Conservation (phyloP, 2,113 vertebrate species). For the Takifugu bimaculatus region DNA sequence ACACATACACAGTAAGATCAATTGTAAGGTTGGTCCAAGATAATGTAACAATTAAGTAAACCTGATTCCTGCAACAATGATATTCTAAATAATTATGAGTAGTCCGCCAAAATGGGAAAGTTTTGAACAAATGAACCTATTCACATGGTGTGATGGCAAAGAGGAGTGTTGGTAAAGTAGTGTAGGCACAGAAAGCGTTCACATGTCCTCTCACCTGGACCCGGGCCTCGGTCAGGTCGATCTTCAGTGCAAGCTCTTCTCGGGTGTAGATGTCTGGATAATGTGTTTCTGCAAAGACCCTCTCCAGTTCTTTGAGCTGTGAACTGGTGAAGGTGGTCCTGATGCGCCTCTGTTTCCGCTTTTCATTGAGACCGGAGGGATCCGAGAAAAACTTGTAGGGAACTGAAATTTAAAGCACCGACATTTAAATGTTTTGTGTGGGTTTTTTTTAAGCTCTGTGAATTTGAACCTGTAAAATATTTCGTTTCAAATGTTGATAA, state of each 20-base stretch:
- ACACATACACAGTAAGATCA: no score
- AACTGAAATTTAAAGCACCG: constrained; percentile 60
- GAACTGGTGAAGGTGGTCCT: constrained; percentile 94
- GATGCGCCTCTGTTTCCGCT: constrained; percentile 92
- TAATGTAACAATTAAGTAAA: no score
- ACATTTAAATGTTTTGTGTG: not conserved
- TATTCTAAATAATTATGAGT: no score
- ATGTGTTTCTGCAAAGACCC: constrained; percentile 92
- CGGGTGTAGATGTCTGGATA: constrained; percentile 92
- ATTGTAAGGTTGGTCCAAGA: no score
- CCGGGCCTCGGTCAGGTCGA: constrained; percentile 91
- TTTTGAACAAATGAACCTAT: no score
- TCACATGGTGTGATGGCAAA: no score
- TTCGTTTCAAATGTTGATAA: no score
- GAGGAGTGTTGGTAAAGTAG: not conserved
- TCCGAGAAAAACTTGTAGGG: constrained; percentile 92
- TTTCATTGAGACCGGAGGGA: constrained; percentile 89
- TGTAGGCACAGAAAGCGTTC: not conserved
- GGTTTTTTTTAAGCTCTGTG: not conserved
- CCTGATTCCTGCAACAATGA: no score
- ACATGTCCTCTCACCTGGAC: constrained; percentile 80
- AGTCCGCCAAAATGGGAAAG: no score
- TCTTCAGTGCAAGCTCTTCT: constrained; percentile 93
- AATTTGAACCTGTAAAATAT: not conserved
- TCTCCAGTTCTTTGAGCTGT: constrained; percentile 92